A percentile compares a stretch with the other conserved stretches of the same genome.
phyloP scores from a whole-genome alignment of 2,113 vertebrate species.

The Oceanodroma tethys region DNA sequence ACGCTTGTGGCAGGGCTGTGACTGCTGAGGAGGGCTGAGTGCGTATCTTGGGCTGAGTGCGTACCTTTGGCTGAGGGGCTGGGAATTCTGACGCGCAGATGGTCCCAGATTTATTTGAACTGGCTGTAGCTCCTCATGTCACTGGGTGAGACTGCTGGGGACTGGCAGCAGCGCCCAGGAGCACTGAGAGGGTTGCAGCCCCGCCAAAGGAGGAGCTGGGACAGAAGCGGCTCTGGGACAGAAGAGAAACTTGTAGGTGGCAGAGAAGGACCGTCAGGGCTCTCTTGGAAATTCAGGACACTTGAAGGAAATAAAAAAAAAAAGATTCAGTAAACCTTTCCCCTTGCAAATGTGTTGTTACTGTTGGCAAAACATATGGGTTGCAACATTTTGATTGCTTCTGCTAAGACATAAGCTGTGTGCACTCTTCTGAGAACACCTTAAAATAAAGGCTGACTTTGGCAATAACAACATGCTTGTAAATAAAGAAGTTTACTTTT shows the following conservation, averaged over 20 bases:
- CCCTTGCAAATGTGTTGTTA: conserved; percentile 46
- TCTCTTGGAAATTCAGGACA: background rate
- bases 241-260: background rate
- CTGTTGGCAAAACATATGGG: conserved; percentile 31
- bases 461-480: conserved; percentile 68
- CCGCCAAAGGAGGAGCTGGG: background rate
- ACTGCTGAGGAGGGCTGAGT: background rate
- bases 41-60: background rate
- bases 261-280: background rate
- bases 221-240: background rate
- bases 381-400: conserved; percentile 62
- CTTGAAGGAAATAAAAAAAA: background rate
- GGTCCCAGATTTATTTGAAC: background rate
- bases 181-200: rapidly evolving
- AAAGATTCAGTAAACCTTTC: conserved; percentile 41
- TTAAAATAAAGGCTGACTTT: conserved; percentile 66
- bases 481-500: conserved; percentile 57
- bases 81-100: background rate
- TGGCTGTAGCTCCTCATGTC: background rate
- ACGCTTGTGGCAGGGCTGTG: rapidly evolving
- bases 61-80: background rate
- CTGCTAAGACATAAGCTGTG: conserved; percentile 36
- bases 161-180: background rate
- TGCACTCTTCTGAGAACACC: conserved; percentile 59
- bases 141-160: background rate